Evolutionary conservation across 2,113 vertebrate species (phyloP).

Genomic region (Scalopus aquaticus): DNA sequence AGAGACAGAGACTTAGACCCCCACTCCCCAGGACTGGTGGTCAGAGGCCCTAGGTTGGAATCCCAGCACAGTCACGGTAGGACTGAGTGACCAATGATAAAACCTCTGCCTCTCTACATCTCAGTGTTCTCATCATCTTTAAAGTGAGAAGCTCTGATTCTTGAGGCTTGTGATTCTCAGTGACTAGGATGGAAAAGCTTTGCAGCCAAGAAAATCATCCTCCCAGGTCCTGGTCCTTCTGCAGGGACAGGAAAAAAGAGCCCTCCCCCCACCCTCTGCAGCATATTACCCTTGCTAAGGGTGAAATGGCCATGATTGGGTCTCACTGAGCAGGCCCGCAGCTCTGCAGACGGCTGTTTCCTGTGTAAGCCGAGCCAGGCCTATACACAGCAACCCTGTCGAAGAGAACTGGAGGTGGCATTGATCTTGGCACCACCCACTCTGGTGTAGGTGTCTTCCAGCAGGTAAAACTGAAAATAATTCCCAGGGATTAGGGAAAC

Average conservation of each 20-base stretch:
- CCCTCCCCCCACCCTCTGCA: too few relatives aligned
- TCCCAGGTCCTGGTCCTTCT: neutral
- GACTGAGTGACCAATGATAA: neutral
- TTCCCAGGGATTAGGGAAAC: constrained; percentile 97
- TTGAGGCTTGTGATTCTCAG: neutral
- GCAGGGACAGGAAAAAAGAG: neutral
- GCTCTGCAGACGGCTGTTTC: too few relatives aligned
- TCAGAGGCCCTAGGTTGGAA: neutral
- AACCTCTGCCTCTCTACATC: neutral
- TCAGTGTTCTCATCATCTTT: neutral
- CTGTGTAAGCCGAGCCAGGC: too few relatives aligned
- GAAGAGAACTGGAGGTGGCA: constrained; percentile 92
- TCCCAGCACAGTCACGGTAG: neutral
- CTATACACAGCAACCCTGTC: constrained; percentile 85
- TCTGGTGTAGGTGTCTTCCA: constrained; percentile 99
- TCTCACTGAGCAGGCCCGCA: too few relatives aligned
- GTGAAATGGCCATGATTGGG: neutral
- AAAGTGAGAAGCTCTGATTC: neutral
- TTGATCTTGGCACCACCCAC: constrained; percentile 96
- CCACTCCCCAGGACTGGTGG: neutral
- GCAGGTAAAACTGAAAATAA: constrained; percentile 98
- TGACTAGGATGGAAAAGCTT: neutral
- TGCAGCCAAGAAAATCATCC: neutral
- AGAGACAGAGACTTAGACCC: neutral
- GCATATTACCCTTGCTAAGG: neutral